Evolutionary conservation across 2,113 vertebrate genomes (phyloP), one percentile per base, ranked within the genome.

Genomic region (Prunella fulvescens): DNA sequence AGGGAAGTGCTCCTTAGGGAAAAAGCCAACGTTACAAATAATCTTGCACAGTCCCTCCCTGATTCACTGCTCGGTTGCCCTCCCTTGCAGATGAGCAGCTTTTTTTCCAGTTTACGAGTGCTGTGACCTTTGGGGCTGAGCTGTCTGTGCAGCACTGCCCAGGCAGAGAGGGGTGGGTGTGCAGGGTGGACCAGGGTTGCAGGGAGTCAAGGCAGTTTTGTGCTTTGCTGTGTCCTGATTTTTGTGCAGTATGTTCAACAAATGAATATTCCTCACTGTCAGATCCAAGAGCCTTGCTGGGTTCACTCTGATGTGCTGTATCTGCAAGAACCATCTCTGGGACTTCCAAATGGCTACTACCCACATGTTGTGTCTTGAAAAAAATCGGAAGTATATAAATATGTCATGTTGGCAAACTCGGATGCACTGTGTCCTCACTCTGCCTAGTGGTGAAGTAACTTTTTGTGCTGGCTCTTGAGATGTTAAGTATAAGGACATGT

Each of bases 341-440:
- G 19, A 56, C 31, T 72, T 65, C 40, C 54, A 54, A 44, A 37
- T 12, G 13, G 24, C 62, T 69, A 3, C 24, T 56, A 42, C 18
- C 35, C 16, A 77, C 20, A 1, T 18, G 25, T 12, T 61, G 40
- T 37, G 17, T 39, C 72, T 39, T 45, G 45, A 12, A 23, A 84
- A 57, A 86, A 89, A 64, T 9, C 8, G 13, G 12, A 61, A 72
- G 26, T 12, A 11, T 25, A 33, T 28, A 17, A 78, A 26, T 22
- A 23, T 23, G 20, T 70, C 16, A 3, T 0, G 3, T 18, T 23
- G 37, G 51, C 39, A 73, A 73, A 81, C 11, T 57, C 2, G 0
- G 13, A 11, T 25, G 54, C 11, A 10, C 14, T 0, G 0, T 28
- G 13, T 33, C 26, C 20, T 64, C 1, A 0, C 12, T 47, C 48